These are phyloP conservation scores for Digitonthophagus gazella DNA, from an alignment of 2,888 invertebrate species.

Conservation along the genomic window DNA sequence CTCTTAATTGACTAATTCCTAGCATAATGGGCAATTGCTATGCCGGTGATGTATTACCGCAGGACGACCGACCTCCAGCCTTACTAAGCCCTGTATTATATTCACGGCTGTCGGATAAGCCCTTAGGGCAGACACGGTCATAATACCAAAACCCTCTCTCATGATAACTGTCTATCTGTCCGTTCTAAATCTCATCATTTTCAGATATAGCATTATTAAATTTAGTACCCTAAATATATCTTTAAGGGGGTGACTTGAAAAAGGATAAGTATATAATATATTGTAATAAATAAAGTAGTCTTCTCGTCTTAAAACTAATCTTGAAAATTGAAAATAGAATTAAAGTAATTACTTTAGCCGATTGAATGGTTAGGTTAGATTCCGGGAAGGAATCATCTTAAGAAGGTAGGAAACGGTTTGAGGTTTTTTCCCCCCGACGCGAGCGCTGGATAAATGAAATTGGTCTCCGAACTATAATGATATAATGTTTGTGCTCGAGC, in stretches of 20 bases:
- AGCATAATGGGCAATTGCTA: slow-evolving; percentile 52
- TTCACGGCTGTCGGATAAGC: slow-evolving; percentile 25
- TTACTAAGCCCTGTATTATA: slow-evolving; percentile 42
- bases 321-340: too few relatives aligned
- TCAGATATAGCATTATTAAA: too few relatives aligned
- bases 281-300: too few relatives aligned
- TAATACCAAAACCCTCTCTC: neutral
- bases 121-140: neutral
- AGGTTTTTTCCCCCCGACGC: too few relatives aligned
- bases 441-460: slow-evolving; percentile 16
- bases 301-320: too few relatives aligned
- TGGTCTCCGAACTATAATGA: slow-evolving; percentile 18
- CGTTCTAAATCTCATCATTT: neutral
- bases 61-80: slow-evolving; percentile 27
- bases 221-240: neutral
- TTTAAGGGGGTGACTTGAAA: neutral
- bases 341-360: too few relatives aligned
- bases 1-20: slow-evolving; percentile 52
- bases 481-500: slow-evolving; percentile 28
- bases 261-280: too few relatives aligned
- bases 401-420: too few relatives aligned
- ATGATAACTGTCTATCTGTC: neutral
- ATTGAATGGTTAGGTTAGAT: too few relatives aligned
- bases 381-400: too few relatives aligned
- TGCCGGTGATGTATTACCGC: slow-evolving; percentile 48